These are phyloP conservation scores for Muricea muricata DNA, from an alignment of 92 coral and sea anemone species.

Conservation along the genomic window DNA sequence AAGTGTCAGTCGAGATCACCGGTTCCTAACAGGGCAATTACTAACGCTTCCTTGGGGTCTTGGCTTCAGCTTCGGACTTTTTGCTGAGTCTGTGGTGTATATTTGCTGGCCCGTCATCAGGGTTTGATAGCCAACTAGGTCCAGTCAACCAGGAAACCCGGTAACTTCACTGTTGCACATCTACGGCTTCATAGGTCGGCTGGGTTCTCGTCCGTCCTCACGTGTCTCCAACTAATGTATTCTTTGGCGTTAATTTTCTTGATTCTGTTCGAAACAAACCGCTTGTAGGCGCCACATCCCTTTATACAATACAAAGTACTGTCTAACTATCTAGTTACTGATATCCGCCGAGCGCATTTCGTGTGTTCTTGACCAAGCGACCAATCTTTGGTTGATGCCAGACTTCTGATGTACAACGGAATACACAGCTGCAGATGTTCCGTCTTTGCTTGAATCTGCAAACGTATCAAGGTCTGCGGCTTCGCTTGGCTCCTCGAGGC, in stretches of 20 bases:
- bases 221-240: conserved; percentile 53
- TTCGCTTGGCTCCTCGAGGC: conserved; percentile 15
- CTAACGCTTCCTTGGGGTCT: conserved; percentile 15
- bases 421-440: conserved; percentile 51
- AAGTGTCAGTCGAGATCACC: conserved; percentile 23
- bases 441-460: conserved; percentile 19
- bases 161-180: not conserved
- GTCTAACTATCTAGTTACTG: conserved; percentile 58
- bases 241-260: conserved; percentile 36
- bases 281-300: conserved; percentile 22
- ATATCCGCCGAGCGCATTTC: conserved; percentile 30
- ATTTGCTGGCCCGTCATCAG: conserved; percentile 44
- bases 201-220: conserved; percentile 43
- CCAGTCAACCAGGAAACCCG: conserved; percentile 36
- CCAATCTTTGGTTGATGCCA: conserved; percentile 27
- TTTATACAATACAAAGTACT: conserved; percentile 50
- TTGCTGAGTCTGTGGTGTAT: conserved; percentile 12
- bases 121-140: conserved; percentile 43
- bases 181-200: conserved; percentile 38
- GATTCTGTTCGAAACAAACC: conserved; percentile 43
- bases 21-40: not conserved
- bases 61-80: conserved; percentile 48
- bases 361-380: conserved; percentile 41
- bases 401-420: conserved; percentile 9
- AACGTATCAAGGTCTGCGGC: conserved; percentile 32